Base-by-base conservation (phyloP, 2,113 vertebrate genomes). In the Cebidichthys violaceus region DNA sequence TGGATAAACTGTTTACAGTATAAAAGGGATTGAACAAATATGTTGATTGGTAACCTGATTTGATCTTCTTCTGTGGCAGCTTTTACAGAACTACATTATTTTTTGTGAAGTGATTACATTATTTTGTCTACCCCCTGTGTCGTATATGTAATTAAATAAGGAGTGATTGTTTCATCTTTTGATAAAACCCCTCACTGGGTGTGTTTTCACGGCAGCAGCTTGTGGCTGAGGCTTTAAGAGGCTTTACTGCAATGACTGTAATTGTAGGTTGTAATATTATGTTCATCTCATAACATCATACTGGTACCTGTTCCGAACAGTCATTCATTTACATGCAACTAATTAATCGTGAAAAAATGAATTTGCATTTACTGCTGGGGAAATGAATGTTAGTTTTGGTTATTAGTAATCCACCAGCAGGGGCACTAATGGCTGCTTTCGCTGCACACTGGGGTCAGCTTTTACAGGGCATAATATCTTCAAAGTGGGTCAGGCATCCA, bases 401-500 rank as follows among this genome's bases (percentile, higher is more conserved):
- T 52, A 72, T 5, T 70, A 71, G 65, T 64, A 67, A 76, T 77
- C 66, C 54, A 77, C 74, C 82, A 82, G 83, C 77, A 89, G 90
- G 80, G 77, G 68, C 77, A 82, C 75, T 87, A 84, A 90, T 78
- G 77, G 77, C 69, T 80, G 77, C 66, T 55, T 65, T 66, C 57
- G 72, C 39, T 75, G 62, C 72, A 69, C 24, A 15, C 60, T 68
- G 83, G 80, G 79, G 73, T 88, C 87, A 82, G 69, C 75, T 77
- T 77, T 85, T 60, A 82, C 69, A 60, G 78, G 75, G 45, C 72
- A 75, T 77, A 59, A 86, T 78, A 85, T 33, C 77, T 62, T 57
- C 79, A 75, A 92, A 90, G 82, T 89, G 85, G 90, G 91, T 91
- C 90, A 89, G 85, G 35, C 84, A 81, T 89, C 87, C 87, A 91